These are phyloP conservation scores for Anoplolepis gracilipes DNA, from an alignment of 1,140 invertebrate species.

Conservation along the genomic window DNA sequence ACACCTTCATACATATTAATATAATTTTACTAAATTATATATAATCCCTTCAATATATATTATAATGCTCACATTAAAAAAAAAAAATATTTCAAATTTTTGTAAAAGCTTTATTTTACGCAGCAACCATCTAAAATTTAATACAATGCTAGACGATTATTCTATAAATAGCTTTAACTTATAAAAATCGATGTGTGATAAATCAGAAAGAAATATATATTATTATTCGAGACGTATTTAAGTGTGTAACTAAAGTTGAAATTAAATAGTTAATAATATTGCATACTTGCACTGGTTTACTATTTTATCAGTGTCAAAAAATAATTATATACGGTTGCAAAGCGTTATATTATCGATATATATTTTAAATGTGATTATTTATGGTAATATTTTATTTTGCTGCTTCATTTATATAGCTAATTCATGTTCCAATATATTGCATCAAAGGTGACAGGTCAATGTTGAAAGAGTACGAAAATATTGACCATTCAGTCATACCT, in stretches of 20 bases:
- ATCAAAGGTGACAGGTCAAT: conserved; percentile 21
- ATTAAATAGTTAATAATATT: background rate
- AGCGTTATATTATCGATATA: background rate
- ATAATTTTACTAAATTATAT: background rate
- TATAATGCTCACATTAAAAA: background rate
- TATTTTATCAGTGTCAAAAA: background rate
- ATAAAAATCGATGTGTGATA: background rate
- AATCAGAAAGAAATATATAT: background rate
- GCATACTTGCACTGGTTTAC: background rate
- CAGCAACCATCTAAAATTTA: background rate
- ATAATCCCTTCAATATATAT: background rate
- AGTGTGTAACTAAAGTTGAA: background rate
- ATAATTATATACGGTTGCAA: background rate
- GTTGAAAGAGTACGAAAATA: background rate
- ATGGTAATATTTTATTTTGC: conserved; percentile 18
- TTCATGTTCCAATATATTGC: background rate
- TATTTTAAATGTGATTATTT: background rate
- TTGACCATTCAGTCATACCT: background rate
- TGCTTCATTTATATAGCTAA: conserved; percentile 18
- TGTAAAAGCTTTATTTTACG: too few species aligned
- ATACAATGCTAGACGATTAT: background rate
- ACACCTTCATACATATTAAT: conserved; percentile 22
- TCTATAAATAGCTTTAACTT: background rate
- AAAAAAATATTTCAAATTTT: background rate
- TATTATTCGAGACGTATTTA: background rate